Evolutionary conservation across 2,888 invertebrate genomes (phyloP), one percentile per base, ranked within the genome.

Genomic region (Dioctria linearis): DNA sequence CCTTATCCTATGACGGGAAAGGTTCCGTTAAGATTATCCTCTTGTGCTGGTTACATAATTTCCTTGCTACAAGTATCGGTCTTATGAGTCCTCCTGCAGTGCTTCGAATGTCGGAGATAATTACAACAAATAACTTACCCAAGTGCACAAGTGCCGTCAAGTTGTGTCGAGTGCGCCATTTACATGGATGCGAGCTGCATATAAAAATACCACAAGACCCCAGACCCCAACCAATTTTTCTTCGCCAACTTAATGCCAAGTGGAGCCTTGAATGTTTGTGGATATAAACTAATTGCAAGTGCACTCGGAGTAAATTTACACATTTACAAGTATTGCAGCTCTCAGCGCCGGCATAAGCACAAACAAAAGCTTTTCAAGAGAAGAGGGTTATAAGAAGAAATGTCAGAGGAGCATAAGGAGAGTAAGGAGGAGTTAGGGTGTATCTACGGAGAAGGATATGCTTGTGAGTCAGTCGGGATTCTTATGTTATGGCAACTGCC

Each of bases 281-380:
- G 63, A 63, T 76, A 76, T 63, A 76, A 76, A 76, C 76, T 76
- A 76, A 76, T 76, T 76, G 76, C 76, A 63, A 76, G 76, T 76
- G 76, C 63, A 76, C 76, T 76, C 9, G 37, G 49, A 61, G 76
- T 63, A 63, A 76, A 76, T 61, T 76, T 63, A 39, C 49, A 63
- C 76, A 76, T 76, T 76, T 42, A 61, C 63, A 76, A 63, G 76
- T 76, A 63, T 76, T 43, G 76, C n/a, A 49, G 46, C 46, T 37
- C 49, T 43, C 37, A 3, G 46, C n/a, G 39, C 61, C 43, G 11
- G 63, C 76, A 61, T 46, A 59, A 76, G 61, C 63, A 46, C 63
- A 76, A n/a, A 11, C 49, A 63, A 37, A 61, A 43, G 49, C 43
- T 61, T 39, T 5, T 61, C 25, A 25, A 25, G 51, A 51, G 8